Percentiles rank a stretch among this genome's conserved stretches.
phyloP scores from a whole-genome alignment of 2,113 vertebrate species.

The Procavia capensis region DNA sequence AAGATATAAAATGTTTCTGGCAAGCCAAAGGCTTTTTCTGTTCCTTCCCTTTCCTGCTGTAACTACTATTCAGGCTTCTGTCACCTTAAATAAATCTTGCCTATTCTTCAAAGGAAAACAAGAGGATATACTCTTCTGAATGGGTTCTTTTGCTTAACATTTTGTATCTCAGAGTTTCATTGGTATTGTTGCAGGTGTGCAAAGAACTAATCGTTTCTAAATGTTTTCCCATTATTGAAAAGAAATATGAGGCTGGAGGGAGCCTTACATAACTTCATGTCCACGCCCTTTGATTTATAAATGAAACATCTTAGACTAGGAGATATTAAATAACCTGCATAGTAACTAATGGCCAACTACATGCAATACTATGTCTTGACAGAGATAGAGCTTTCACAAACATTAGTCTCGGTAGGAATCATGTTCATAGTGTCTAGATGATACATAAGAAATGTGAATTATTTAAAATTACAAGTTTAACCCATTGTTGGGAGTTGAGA shows the following conservation, averaged over 20 bases:
- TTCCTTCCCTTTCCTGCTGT: not conserved
- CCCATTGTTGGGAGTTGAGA: not conserved
- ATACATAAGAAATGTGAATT: slow-evolving; percentile 37
- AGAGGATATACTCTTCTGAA: not conserved
- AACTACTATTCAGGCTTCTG: not conserved
- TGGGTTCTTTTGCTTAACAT: not conserved
- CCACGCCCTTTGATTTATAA: not conserved
- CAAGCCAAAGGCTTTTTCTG: not conserved
- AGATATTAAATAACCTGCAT: not conserved
- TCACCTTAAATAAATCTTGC: not conserved
- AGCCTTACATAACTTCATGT: not conserved
- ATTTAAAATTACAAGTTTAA: slow-evolving; percentile 17
- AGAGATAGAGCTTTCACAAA: not conserved
- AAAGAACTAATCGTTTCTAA: slow-evolving; percentile 32
- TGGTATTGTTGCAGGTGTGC: not conserved
- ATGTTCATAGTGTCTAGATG: not conserved
- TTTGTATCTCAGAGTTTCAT: not conserved
- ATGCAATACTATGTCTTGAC: not conserved
- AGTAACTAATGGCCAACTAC: slow-evolving; percentile 18
- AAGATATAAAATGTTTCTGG: not conserved
- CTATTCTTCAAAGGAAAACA: not conserved
- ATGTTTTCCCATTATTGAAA: not conserved
- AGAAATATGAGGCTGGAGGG: not conserved
- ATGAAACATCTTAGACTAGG: not conserved
- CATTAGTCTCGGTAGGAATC: slow-evolving; percentile 37